These are phyloP conservation scores for Nycteola revayana DNA, from an alignment of 2,888 invertebrate species.

Conservation along the genomic window DNA sequence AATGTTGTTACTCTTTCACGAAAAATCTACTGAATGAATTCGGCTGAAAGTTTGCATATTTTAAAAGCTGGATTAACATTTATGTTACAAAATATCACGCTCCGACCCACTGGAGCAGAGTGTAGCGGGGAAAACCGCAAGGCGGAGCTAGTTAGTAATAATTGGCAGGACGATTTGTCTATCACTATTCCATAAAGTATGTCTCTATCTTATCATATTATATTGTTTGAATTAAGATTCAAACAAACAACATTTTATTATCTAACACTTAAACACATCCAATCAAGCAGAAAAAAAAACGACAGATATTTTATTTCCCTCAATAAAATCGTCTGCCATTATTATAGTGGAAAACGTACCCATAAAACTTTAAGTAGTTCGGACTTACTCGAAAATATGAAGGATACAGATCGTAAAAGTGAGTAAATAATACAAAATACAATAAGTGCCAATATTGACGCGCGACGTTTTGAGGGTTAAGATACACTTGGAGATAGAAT, in stretches of 20 bases:
- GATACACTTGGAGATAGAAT: conserved; percentile 31
- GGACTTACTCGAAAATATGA: conserved; percentile 77
- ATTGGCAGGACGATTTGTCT: no score
- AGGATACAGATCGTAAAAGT: conserved; percentile 71
- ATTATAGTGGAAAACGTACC: conserved; percentile 68
- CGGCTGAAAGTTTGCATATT: no score
- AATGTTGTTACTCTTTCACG: neutral
- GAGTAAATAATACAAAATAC: conserved; percentile 82
- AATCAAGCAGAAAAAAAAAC: conserved; percentile 60
- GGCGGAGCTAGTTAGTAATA: no score
- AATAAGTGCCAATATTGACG: conserved; percentile 76
- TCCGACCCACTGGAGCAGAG: no score
- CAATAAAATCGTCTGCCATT: conserved; percentile 65
- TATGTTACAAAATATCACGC: no score
- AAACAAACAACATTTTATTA: neutral
- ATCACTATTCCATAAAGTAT: no score
- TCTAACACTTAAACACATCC: conserved; percentile 31
- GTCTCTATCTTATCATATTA: no score
- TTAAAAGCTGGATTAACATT: no score
- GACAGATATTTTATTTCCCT: conserved; percentile 54
- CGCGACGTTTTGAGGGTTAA: conserved; percentile 34
- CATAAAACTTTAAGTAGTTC: conserved; percentile 78
- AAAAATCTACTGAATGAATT: no score
- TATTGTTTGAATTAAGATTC: neutral
- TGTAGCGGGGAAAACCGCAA: no score